Evolutionary conservation across 2,888 invertebrate genomes (phyloP).

Genomic region (Leucophenga maculata): DNA sequence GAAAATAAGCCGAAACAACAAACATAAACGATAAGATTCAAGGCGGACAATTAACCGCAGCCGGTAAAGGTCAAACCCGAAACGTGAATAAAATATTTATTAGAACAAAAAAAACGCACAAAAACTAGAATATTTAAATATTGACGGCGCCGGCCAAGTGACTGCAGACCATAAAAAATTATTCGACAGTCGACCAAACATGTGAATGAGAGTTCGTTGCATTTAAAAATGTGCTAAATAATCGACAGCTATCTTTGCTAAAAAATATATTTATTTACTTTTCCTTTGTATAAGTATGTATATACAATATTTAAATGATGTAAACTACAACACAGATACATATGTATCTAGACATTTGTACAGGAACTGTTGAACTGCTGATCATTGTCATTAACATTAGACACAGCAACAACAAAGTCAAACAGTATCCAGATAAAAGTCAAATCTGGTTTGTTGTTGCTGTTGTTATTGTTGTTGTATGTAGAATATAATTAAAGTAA

Average conservation of each 20-base stretch:
- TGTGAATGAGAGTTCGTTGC: slow-evolving; percentile 1
- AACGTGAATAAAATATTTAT: not conserved
- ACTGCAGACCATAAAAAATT: not conserved
- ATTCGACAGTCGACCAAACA: not conserved
- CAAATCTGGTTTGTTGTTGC: slow-evolving; percentile 40
- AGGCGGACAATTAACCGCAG: not conserved
- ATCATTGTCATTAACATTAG: slow-evolving; percentile 36
- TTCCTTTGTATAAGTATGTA: not conserved
- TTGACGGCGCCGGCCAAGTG: not conserved
- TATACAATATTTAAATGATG: not conserved
- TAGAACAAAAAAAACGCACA: not conserved
- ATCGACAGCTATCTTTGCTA: not conserved
- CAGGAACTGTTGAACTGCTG: slow-evolving; percentile 12
- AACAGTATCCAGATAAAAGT: slow-evolving; percentile 33
- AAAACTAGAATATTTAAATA: not conserved
- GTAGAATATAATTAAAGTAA: not conserved
- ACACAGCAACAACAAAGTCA: slow-evolving; percentile 22
- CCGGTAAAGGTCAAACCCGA: not conserved
- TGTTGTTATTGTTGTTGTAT: not conserved
- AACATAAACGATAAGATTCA: not conserved
- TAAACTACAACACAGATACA: slow-evolving; percentile 2
- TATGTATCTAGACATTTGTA: not conserved
- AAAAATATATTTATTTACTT: not conserved
- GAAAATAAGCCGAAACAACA: not conserved
- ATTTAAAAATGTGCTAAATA: not conserved